Conservation (phyloP, 2,113 vertebrate species). For the Geococcyx californianus region DNA sequence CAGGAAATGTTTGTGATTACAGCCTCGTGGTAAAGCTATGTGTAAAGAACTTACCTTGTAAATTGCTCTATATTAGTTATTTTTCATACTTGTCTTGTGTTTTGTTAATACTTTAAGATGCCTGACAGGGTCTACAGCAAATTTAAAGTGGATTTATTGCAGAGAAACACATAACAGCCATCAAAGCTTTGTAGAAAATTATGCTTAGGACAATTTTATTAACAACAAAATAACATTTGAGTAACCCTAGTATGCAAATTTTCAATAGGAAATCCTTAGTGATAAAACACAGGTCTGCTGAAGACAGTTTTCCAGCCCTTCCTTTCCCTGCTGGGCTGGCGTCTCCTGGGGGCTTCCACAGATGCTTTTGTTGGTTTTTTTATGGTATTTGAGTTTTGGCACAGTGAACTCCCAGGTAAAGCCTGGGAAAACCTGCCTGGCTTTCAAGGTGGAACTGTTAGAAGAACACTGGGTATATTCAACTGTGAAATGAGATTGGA, state of each 20-base stretch:
- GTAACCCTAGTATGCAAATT: accelerated
- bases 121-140: background rate
- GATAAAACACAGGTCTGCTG: background rate
- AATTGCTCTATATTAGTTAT: background rate
- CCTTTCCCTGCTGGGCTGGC: background rate
- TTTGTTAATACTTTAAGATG: background rate
- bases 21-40: background rate
- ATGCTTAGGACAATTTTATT: background rate
- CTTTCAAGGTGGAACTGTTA: background rate
- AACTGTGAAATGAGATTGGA: background rate
- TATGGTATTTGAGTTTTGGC: background rate
- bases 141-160: background rate
- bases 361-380: too few species aligned
- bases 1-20: background rate
- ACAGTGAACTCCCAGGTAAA: background rate
- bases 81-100: background rate
- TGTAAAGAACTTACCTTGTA: background rate
- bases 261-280: background rate
- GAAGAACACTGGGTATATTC: background rate
- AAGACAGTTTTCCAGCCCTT: background rate
- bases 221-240: background rate
- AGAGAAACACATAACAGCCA: background rate
- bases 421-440: background rate
- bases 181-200: background rate
- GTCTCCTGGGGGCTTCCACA: background rate